Evolutionary conservation across 1,140 invertebrate genomes (phyloP).

Genomic region (Drosophila sechellia): DNA sequence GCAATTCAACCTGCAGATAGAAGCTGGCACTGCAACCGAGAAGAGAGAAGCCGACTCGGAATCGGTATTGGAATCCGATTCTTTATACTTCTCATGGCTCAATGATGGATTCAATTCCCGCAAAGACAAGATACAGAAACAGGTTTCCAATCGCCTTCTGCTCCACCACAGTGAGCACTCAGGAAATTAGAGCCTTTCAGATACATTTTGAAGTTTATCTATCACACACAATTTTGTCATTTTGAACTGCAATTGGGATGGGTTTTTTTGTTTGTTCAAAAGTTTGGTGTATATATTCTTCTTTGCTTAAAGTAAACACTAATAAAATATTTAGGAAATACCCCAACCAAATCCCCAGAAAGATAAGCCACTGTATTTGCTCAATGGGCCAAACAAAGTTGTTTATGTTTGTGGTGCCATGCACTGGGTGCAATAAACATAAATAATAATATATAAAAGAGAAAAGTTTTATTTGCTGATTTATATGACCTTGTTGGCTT

Average conservation of each 20-base stretch:
- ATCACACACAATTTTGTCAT: neutral
- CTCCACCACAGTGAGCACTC: neutral
- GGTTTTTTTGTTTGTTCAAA: neutral
- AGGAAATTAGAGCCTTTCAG: constrained; percentile 7
- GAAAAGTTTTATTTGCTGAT: constrained; percentile 59
- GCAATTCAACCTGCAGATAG: constrained; percentile 29
- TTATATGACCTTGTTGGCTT: constrained; percentile 63
- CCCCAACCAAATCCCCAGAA: neutral
- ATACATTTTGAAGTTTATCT: neutral
- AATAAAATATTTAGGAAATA: neutral
- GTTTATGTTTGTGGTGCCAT: constrained; percentile 13
- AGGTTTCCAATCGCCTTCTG: constrained; percentile 25
- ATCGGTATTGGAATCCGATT: constrained; percentile 26
- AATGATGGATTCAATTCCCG: constrained; percentile 53
- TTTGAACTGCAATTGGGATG: neutral
- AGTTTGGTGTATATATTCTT: neutral
- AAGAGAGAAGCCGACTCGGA: constrained; percentile 18
- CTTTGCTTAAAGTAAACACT: neutral
- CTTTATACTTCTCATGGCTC: constrained; percentile 32
- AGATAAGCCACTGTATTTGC: constrained; percentile 7
- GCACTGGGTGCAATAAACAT: constrained; percentile 38
- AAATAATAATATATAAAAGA: constrained; percentile 40
- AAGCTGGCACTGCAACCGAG: constrained; percentile 10
- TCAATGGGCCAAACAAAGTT: neutral
- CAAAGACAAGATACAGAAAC: constrained; percentile 26